Conservation (phyloP, 1,140 invertebrate species). For the Drosophila oshimai region DNA sequence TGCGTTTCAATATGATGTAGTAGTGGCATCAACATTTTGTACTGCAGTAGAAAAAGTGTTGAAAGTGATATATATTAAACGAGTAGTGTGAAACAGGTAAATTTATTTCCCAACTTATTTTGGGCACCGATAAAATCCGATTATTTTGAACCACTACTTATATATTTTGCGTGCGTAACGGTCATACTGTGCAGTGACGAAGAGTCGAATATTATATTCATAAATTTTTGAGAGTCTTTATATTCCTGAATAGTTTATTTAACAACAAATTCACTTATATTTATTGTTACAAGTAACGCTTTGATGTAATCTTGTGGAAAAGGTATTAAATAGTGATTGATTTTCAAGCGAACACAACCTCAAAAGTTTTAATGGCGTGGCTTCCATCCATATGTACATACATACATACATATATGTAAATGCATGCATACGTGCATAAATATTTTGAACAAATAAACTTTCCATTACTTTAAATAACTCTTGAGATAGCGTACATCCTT, state of each 20-base stretch:
- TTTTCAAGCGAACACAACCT: conserved; percentile 47
- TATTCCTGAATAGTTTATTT: conserved; percentile 17
- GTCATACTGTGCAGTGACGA: conserved; percentile 21
- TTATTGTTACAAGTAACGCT: neutral
- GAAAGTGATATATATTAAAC: no score
- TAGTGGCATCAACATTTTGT: no score
- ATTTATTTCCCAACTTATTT: no score
- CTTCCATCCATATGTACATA: conserved; percentile 40
- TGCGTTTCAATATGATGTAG: no score
- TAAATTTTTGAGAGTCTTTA: conserved; percentile 3
- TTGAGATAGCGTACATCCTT: no score
- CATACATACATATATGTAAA: conserved; percentile 15
- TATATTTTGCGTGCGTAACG: neutral
- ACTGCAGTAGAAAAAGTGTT: no score
- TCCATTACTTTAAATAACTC: neutral
- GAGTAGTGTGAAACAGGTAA: no score
- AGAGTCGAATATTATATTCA: conserved; percentile 12
- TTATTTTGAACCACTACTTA: no score
- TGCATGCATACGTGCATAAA: neutral
- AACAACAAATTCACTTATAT: conserved; percentile 11
- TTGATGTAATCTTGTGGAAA: neutral
- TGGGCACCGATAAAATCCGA: no score
- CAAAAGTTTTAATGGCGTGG: conserved; percentile 64
- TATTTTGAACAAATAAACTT: neutral
- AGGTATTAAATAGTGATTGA: conserved; percentile 4